Evolutionary conservation across 2,113 vertebrate genomes (phyloP), one percentile per base, ranked within the genome.

Genomic region (Gavialis gangeticus): DNA sequence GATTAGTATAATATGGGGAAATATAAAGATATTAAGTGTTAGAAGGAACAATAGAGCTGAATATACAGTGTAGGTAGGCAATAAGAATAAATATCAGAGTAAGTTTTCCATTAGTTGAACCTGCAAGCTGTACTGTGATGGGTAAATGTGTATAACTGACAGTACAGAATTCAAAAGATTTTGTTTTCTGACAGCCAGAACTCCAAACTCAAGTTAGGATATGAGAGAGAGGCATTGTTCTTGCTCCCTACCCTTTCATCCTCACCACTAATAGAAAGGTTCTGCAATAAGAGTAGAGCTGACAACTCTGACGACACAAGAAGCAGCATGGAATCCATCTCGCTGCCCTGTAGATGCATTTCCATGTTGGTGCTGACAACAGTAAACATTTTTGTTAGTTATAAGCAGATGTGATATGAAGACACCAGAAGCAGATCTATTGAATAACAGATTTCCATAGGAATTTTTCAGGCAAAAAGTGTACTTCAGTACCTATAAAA

Each of bases 111-210:
- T 90, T 91, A 91, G 77, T 91, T 93, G 87, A 91, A 81, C 37
- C 21, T 84, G 64, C 17, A 57, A 91, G 79, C 93, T 91, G 94
- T 62, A 90, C 15, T 85, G 96, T 71, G 57, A 73, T 89, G 86
- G 1, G 3, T 91, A 67, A 94, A 82, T 55, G 28, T 69, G 7
- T 60, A 67, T 90, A 92, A 69, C 90, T 75, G 37, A 21, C 54
- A 90, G 76, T 83, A 92, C 83, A 46, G n/a, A 91, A 58, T 94
- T 93, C 92, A 95, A 92, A 92, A 90, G 89, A 88, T 88, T 5
- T 27, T 80, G 75, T 88, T 46, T 95, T 84, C 71, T 92, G 58
- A 85, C 79, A 76, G 75, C 16, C 57, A 90, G 21, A 3, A 75
- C 25, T 90, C 19, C 17, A 89, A 94, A 85, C 37, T 87, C 79